A percentile compares a stretch with the other conserved stretches of the same genome.
Conservation (phyloP, 2,888 invertebrate genomes). For the Mycogona germanica region DNA sequence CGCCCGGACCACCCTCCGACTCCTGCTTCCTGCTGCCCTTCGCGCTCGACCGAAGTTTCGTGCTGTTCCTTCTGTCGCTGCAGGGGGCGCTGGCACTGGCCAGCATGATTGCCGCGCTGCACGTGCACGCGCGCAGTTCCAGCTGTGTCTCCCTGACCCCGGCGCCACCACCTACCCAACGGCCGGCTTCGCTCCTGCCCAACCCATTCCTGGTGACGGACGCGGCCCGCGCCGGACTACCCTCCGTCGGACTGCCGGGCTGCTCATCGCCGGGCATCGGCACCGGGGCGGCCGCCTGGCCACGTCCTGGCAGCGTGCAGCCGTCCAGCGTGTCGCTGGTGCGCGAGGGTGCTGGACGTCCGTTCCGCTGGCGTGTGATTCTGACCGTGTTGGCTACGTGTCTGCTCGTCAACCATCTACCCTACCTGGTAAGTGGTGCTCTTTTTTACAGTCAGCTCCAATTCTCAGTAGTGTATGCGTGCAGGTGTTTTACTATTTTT, state of each 20-base stretch:
- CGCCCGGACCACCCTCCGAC: constrained; percentile 23
- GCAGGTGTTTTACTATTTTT: too few relatives aligned
- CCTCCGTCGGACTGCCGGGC: constrained; percentile 22
- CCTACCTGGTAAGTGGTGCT: constrained; percentile 48
- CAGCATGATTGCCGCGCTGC: constrained; percentile 38
- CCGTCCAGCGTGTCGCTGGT: constrained; percentile 7
- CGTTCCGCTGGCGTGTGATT: constrained; percentile 33
- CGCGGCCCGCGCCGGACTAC: constrained; percentile 22
- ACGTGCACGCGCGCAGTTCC: constrained; percentile 30
- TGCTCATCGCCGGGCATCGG: constrained; percentile 27
- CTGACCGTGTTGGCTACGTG: constrained; percentile 43
- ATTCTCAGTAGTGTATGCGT: too few relatives aligned
- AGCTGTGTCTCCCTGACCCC: constrained; percentile 18
- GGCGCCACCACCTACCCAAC: constrained; percentile 25
- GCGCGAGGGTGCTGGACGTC: constrained; percentile 15
- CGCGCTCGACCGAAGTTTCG: constrained; percentile 39
- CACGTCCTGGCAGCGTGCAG: too few relatives aligned
- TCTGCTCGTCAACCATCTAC: constrained; percentile 46
- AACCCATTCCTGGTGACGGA: constrained; percentile 27
- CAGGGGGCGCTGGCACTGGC: constrained; percentile 40
- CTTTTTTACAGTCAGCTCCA: too few relatives aligned
- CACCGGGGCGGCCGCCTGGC: constrained; percentile 27
- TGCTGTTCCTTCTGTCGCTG: constrained; percentile 41
- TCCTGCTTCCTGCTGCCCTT: constrained; percentile 40
- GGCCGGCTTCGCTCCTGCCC: constrained; percentile 24